Evolutionary conservation across 1,140 invertebrate species (phyloP).

Genomic region (Agrypnia vestita): DNA sequence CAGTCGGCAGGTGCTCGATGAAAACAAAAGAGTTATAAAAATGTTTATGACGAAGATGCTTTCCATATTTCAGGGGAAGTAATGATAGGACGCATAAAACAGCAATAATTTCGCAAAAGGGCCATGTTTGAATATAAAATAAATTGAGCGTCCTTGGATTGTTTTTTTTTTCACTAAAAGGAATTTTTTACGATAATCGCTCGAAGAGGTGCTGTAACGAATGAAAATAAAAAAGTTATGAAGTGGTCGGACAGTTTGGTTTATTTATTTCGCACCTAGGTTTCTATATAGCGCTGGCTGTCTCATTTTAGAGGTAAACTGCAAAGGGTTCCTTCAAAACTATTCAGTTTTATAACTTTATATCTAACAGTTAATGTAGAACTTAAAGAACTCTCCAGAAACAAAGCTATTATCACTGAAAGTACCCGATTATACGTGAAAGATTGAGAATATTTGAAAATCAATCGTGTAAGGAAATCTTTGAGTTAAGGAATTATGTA

Average conservation of each 20-base stretch:
- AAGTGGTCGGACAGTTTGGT: conserved; percentile 15
- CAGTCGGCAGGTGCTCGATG: conserved; percentile 13
- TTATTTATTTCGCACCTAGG: no score
- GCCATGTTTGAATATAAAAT: conserved; percentile 38
- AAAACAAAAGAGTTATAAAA: conserved; percentile 41
- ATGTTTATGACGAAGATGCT: conserved; percentile 26
- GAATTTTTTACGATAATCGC: conserved; percentile 2
- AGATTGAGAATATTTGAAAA: no score
- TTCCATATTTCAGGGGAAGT: conserved; percentile 33
- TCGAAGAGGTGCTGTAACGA: conserved; percentile 4
- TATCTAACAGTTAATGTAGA: no score
- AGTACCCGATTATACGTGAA: no score
- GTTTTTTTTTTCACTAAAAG: conserved; percentile 11
- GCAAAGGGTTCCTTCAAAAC: no score
- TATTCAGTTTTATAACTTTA: no score
- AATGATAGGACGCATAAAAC: conserved; percentile 31
- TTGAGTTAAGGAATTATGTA: no score
- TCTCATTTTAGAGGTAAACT: no score
- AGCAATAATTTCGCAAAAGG: conserved; percentile 27
- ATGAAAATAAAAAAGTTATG: neutral
- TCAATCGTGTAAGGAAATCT: no score
- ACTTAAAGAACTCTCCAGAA: no score
- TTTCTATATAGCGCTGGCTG: no score
- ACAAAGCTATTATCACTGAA: no score
- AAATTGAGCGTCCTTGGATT: conserved; percentile 41